Conservation (phyloP, 2,113 vertebrate species). For the Gambusia holbrooki region DNA sequence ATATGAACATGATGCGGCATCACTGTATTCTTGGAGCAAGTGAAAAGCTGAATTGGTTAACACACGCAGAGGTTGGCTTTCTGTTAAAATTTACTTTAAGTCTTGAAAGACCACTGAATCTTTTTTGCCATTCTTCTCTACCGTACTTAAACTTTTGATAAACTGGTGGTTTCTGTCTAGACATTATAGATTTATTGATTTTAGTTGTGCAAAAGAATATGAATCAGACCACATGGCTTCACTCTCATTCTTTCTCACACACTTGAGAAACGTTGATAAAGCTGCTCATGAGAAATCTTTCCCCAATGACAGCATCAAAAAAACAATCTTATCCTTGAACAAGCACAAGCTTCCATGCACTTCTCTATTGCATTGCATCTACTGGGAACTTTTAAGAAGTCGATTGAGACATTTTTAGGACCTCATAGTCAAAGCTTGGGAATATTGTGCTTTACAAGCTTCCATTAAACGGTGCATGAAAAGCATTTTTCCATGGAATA, state of each 20-base stretch:
- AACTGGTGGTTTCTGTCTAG: background rate
- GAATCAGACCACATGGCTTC: conserved; percentile 1
- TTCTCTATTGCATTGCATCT: background rate
- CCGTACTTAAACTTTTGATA: background rate
- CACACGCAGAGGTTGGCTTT: background rate
- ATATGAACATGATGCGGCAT: background rate
- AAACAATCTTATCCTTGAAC: background rate
- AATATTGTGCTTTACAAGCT: background rate
- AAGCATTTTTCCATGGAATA: too few species aligned
- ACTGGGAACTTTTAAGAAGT: background rate
- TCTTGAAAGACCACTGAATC: background rate
- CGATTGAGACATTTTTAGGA: background rate
- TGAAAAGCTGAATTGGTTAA: background rate
- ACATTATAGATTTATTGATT: conserved; percentile 3
- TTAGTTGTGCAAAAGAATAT: conserved; percentile 7
- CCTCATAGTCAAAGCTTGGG: background rate
- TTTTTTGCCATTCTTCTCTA: background rate
- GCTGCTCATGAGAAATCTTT: background rate
- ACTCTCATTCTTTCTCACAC: background rate
- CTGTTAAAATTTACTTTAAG: background rate
- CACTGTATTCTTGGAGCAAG: background rate
- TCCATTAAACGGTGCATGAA: too few species aligned
- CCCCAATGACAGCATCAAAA: background rate
- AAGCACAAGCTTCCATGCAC: background rate
- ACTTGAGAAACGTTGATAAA: background rate